Conservation (phyloP, 2,113 vertebrate species). For the Heloderma charlesbogerti region DNA sequence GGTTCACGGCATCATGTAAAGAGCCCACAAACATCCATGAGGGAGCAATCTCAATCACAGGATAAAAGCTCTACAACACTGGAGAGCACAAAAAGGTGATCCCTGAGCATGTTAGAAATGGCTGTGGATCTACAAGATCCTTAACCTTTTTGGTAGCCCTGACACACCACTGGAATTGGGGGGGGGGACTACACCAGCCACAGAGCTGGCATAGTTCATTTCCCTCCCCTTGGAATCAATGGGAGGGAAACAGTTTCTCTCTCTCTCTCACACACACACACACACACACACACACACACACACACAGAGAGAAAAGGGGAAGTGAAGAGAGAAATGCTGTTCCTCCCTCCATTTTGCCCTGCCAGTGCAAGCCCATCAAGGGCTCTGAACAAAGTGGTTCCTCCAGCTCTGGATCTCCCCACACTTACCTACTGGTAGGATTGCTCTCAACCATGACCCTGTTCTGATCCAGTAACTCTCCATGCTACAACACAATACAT, state of each 20-base stretch:
- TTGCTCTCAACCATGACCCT: neutral
- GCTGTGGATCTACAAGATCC: too few relatives aligned
- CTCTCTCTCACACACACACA: too few relatives aligned
- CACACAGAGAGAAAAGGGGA: too few relatives aligned
- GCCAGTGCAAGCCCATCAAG: neutral
- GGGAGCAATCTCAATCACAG: too few relatives aligned
- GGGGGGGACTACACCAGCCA: neutral
- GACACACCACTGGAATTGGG: neutral
- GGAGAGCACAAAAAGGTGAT: too few relatives aligned
- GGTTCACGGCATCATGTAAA: too few relatives aligned
- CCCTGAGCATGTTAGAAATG: neutral
- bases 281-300: too few relatives aligned
- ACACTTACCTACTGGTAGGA: neutral
- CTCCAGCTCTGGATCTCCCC: neutral
- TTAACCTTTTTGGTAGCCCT: too few relatives aligned
- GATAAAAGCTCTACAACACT: too few relatives aligned
- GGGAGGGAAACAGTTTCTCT: too few relatives aligned
- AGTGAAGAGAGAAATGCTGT: neutral
- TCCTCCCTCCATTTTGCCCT: neutral
- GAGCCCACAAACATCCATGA: too few relatives aligned
- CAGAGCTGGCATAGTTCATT: neutral
- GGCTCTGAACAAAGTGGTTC: neutral
- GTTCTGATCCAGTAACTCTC: constrained; percentile 2
- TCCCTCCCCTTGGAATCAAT: too few relatives aligned
- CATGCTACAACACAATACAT: neutral